Evolutionary conservation across 1,140 invertebrate genomes (phyloP).

Genomic region (Drusus annulatus): DNA sequence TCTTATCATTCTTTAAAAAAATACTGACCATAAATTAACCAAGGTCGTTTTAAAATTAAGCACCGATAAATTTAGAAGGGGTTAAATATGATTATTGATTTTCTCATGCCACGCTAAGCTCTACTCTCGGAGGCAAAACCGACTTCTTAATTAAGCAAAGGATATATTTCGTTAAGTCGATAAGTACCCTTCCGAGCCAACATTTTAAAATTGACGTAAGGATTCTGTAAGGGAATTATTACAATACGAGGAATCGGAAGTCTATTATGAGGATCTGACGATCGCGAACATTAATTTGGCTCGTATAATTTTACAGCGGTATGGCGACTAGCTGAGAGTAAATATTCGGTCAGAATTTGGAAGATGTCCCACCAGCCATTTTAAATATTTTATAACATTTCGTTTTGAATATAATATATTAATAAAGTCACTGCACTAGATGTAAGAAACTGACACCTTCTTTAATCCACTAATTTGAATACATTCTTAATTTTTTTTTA

Average conservation of each 20-base stretch:
- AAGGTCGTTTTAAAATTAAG: no score
- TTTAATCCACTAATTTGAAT: no score
- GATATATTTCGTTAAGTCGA: slow-evolving; percentile 41
- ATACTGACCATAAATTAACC: no score
- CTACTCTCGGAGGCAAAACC: no score
- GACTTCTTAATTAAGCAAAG: slow-evolving; percentile 23
- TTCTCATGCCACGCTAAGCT: neutral
- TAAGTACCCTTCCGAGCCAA: slow-evolving; percentile 6
- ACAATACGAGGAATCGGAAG: slow-evolving; percentile 40
- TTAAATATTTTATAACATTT: neutral
- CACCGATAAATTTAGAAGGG: neutral
- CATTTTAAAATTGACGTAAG: slow-evolving; percentile 37
- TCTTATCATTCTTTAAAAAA: no score
- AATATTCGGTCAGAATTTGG: neutral
- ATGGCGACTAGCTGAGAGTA: slow-evolving; percentile 22
- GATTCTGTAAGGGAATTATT: slow-evolving; percentile 26
- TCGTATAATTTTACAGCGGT: slow-evolving; percentile 3
- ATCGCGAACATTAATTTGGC: slow-evolving; percentile 41
- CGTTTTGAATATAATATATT: no score
- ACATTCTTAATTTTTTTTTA: no score
- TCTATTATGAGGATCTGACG: slow-evolving; percentile 38
- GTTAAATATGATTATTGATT: neutral
- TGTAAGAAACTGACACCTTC: no score
- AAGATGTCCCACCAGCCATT: neutral
- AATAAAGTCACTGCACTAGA: no score